A percentile compares a stretch with the other conserved stretches of the same genome.
These are phyloP conservation scores for Phyllotis vaccarum DNA, from an alignment of 2,797 vertebrate genomes.

Conservation along the genomic window DNA sequence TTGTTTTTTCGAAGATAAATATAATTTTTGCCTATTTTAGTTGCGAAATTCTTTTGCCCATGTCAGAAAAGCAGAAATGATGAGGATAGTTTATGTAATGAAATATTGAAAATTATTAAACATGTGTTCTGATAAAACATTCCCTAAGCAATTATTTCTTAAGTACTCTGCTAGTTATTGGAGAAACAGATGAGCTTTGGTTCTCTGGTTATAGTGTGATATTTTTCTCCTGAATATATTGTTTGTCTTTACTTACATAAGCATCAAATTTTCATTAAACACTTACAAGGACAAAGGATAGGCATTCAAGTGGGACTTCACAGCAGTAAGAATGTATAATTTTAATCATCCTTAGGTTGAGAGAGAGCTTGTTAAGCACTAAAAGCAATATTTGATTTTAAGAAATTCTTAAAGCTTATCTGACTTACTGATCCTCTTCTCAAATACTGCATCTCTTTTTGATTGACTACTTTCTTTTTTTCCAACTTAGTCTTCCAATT, in stretches of 20 bases:
- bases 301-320: slow-evolving; percentile 22
- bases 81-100: background rate
- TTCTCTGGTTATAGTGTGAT: background rate
- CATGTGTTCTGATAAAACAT: background rate
- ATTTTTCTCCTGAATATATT: background rate
- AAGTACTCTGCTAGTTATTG: background rate
- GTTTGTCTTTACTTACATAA: slow-evolving; percentile 26
- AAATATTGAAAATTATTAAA: slow-evolving; percentile 30
- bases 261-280: slow-evolving; percentile 36
- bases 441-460: background rate
- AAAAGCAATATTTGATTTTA: slow-evolving; percentile 40
- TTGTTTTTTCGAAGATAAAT: background rate
- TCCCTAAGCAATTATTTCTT: slow-evolving; percentile 2
- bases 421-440: background rate
- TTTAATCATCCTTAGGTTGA: background rate
- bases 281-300: background rate
- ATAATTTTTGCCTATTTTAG: background rate
- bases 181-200: background rate
- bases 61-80: background rate
- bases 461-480: background rate
- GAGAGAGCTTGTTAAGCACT: background rate
- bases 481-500: background rate
- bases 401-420: background rate
- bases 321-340: background rate
- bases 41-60: background rate